Evolutionary conservation across 2,113 vertebrate species (phyloP).

Genomic region (Pleuronectes platessa): DNA sequence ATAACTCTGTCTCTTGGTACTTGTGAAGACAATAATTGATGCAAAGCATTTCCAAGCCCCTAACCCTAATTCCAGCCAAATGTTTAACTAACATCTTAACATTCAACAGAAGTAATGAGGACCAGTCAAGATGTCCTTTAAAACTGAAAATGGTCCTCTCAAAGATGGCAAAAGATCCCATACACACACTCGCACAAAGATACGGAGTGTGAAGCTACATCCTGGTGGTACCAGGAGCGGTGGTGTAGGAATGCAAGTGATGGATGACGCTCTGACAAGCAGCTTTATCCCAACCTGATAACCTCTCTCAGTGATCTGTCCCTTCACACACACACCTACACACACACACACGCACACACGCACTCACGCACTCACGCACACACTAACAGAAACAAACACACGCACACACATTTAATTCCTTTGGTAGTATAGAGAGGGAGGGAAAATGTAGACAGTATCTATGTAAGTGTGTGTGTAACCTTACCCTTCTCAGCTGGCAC

Average conservation of each 20-base stretch:
- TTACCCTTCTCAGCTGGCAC: conserved; percentile 71
- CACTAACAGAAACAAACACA: too few species aligned
- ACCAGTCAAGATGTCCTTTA: neutral
- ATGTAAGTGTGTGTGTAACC: conserved; percentile 47
- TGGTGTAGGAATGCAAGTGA: conserved; percentile 75
- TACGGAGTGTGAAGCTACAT: neutral
- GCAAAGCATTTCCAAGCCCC: too few species aligned
- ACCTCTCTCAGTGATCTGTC: conserved; percentile 58
- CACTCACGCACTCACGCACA: too few species aligned
- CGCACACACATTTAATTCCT: too few species aligned
- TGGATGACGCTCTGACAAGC: conserved; percentile 70
- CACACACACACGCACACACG: neutral
- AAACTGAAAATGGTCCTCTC: neutral
- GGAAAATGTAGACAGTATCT: neutral
- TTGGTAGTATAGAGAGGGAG: too few species aligned
- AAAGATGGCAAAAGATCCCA: neutral
- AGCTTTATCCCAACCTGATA: conserved; percentile 68
- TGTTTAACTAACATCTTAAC: neutral
- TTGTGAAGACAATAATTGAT: too few species aligned
- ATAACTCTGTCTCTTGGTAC: too few species aligned
- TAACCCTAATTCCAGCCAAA: too few species aligned
- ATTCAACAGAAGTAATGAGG: neutral
- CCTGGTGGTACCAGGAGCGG: conserved; percentile 76
- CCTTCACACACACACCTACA: conserved; percentile 24
- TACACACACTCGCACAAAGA: neutral